Evolutionary conservation across 2,888 invertebrate genomes (phyloP), one percentile per base, ranked within the genome.

Genomic region (Phyllotreta striolata): DNA sequence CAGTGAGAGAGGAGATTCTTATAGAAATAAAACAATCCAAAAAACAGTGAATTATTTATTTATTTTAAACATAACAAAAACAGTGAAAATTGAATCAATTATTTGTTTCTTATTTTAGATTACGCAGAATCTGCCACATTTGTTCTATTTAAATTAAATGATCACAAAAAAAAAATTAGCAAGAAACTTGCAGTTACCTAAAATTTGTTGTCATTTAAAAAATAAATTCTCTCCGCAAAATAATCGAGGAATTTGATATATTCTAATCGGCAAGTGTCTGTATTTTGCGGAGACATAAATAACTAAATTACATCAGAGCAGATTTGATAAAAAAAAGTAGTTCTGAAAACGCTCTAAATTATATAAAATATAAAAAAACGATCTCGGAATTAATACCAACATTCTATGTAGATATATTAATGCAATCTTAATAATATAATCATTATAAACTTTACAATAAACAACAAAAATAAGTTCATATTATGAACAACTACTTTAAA

Each of bases 11-110:
- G n/a, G n/a, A n/a, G n/a, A n/a, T n/a, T n/a, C n/a, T n/a, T n/a
- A n/a, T n/a, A n/a, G 6, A 7, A 46, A 43, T 9, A 47, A 47
- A 47, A 47, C 47, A 24, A 39, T 12, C 39, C 59, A 47, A 63
- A n/a, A 66, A 76, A 76, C 76, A 76, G 52, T 71, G 60, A 73
- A 70, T 75, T 76, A 75, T 74, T n/a, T 76, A 71, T 74, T 71
- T 74, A 73, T 71, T 69, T 69, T 68, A 72, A 72, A 73, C 73
- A 74, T 70, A 75, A 75, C 74, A 75, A 75, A 73, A 74, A 75
- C 74, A 76, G 72, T 68, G 69, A 65, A 62, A 73, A 73, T 71
- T 69, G 66, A 63, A 60, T 60, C 38, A 52, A 60, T 54, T 60
- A 63, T 41, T 55, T 14, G 35, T 63, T 35, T 12, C n/a, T 35